Evolutionary conservation across 1,140 invertebrate species (phyloP).

Genomic region (Lucilia cuprina): DNA sequence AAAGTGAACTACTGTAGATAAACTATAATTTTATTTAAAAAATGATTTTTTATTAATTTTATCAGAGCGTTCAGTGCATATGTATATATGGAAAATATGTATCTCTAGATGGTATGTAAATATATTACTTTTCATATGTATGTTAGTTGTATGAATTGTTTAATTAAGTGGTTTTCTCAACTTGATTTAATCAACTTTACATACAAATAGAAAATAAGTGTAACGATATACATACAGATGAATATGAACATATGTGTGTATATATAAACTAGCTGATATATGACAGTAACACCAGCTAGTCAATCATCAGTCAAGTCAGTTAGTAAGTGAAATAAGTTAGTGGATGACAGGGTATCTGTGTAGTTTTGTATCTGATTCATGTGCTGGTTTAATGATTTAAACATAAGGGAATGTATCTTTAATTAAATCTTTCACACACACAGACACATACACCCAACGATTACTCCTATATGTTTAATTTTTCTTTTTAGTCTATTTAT

Average conservation of each 20-base stretch:
- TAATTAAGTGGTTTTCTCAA: background rate
- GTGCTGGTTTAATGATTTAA: background rate
- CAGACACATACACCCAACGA: background rate
- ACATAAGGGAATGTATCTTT: slow-evolving; percentile 1
- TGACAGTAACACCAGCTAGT: background rate
- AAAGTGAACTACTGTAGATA: background rate
- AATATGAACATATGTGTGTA: background rate
- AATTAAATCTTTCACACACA: background rate
- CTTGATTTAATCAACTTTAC: background rate
- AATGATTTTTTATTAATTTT: background rate
- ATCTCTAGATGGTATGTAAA: background rate
- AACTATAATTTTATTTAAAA: background rate
- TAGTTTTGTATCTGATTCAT: background rate
- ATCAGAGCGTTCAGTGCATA: background rate
- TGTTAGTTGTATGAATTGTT: background rate
- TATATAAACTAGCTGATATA: background rate
- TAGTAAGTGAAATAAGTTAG: background rate
- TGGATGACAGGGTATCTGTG: background rate
- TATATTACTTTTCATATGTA: background rate
- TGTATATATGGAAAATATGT: background rate
- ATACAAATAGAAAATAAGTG: background rate
- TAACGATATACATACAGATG: background rate
- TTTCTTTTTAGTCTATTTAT: background rate
- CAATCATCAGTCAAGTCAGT: background rate
- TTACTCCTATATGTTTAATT: background rate